Evolutionary conservation across 2,797 vertebrate genomes (phyloP).

Genomic region (Sylvia borin): DNA sequence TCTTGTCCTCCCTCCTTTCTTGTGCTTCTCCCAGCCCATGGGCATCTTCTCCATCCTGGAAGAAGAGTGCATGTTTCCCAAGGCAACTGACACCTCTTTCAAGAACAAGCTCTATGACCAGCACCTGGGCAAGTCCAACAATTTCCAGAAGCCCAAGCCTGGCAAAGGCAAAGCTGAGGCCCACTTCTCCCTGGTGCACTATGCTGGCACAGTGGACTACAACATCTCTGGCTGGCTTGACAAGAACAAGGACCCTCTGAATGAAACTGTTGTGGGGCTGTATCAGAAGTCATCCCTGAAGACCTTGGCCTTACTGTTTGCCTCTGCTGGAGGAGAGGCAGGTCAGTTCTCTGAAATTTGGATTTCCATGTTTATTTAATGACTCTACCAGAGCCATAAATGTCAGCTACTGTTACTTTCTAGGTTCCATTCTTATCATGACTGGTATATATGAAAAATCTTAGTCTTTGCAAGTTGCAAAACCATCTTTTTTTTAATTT

Average conservation of each 20-base stretch:
- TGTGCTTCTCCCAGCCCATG: conserved; percentile 67
- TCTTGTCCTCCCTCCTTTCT: not conserved
- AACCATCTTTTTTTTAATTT: not conserved
- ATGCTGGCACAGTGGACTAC: conserved; percentile 89
- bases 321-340: conserved; percentile 58
- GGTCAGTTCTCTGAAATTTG: conserved; percentile 42
- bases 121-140: conserved; percentile 82
- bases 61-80: conserved; percentile 83
- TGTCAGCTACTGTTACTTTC: not conserved
- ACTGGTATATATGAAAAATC: not conserved
- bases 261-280: conserved; percentile 84
- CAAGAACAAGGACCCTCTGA: conserved; percentile 92
- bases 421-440: not conserved
- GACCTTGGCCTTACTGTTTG: conserved; percentile 80
- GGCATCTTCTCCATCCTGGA: conserved; percentile 83
- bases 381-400: not conserved
- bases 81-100: conserved; percentile 78
- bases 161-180: conserved; percentile 85
- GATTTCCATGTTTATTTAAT: not conserved
- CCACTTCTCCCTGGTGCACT: conserved; percentile 85
- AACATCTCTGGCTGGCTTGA: conserved; percentile 87
- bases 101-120: conserved; percentile 38
- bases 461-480: not conserved
- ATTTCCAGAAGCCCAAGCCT: conserved; percentile 82
- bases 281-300: conserved; percentile 86